Evolutionary conservation across 2,888 invertebrate genomes (phyloP), one percentile per base, ranked within the genome.

Genomic region (Gandaritis pyraliata): DNA sequence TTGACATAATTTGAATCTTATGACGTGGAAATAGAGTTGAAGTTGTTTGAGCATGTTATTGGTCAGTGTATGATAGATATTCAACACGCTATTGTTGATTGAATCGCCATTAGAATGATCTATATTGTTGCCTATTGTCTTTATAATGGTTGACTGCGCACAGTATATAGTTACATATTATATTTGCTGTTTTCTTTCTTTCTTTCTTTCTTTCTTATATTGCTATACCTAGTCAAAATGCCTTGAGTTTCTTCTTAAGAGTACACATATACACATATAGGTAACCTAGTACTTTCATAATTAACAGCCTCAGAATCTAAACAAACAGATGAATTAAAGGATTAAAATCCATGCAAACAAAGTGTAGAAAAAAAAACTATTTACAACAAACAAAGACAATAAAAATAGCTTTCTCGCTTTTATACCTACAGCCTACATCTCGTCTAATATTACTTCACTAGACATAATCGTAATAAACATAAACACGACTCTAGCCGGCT

Each of bases 81-180:
- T 45, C 3, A 52, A 59, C 55, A 60, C 48, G 57, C 36, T 49
- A 62, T 57, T 53, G 49, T 38, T 54, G 56, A 62, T 62, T 62
- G 56, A 59, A 64, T 64, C 56, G 59, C 52, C 49, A 59, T 56
- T 62, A 62, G 13, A 59, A 52, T 58, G 58, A 63, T 63, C 47
- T 45, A 55, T 51, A n/a, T n/a, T n/a, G 56, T 39, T 15, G 51
- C 13, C 56, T 64, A 64, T 64, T 64, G 64, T 64, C 59, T 63
- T 39, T 39, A 12, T 18, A 43, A 45, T 39, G 56, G 52, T 64
- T 23, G 23, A 52, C 13, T 59, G 56, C 13, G 45, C 52, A 30
- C 23, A n/a, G 38, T 57, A 39, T n/a, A n/a, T n/a, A 60, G 33
- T 51, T 47, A 47, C 16, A 29, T 11, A 36, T 15, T n/a, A n/a